phyloP scores from a whole-genome alignment of 2,797 vertebrate species.

The Apodemus agrarius region DNA sequence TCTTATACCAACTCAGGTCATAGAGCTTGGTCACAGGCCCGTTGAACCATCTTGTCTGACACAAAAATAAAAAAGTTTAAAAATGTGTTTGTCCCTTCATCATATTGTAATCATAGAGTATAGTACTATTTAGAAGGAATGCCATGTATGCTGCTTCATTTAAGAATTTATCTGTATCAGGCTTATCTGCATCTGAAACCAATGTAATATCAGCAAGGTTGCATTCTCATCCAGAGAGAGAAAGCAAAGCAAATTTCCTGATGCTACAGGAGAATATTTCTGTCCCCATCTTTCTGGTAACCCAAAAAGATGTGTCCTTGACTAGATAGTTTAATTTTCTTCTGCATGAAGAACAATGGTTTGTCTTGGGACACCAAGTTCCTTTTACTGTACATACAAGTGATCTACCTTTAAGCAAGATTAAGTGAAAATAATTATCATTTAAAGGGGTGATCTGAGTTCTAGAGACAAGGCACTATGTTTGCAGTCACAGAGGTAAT shows the following conservation, averaged over 20 bases:
- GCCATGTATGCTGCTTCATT: not conserved
- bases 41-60: not conserved
- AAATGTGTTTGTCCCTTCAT: not conserved
- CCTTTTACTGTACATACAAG: not conserved
- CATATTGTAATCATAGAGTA: not conserved
- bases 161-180: not conserved
- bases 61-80: not conserved
- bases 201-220: not conserved
- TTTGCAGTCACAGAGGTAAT: not conserved
- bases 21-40: not conserved
- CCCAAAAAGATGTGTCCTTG: not conserved
- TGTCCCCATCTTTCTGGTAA: not conserved
- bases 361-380: not conserved
- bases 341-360: not conserved
- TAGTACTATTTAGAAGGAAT: not conserved
- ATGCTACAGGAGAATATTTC: not conserved
- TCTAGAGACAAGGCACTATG: not conserved
- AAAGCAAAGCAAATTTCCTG: not conserved
- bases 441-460: not conserved
- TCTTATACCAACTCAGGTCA: not conserved
- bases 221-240: not conserved
- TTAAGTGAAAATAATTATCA: not conserved
- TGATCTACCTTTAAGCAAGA: not conserved
- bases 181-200: not conserved
- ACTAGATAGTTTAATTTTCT: constrained; percentile 28